Evolutionary conservation across 2,113 vertebrate genomes (phyloP), one percentile per base, ranked within the genome.

Genomic region (Neofelis nebulosa): DNA sequence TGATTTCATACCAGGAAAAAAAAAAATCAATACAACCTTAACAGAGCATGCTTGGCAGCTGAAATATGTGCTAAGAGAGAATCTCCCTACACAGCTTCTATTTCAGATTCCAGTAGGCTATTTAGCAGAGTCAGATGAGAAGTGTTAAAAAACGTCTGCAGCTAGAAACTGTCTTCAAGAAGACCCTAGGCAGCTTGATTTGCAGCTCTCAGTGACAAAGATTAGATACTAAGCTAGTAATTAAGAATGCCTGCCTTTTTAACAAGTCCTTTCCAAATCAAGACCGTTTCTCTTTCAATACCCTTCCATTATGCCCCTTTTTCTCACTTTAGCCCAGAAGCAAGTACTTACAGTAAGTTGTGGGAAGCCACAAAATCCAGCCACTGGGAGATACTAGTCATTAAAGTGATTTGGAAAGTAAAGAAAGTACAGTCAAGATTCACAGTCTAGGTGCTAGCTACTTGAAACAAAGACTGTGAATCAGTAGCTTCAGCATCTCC

Each of bases 61-160:
- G 50, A 86, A 86, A 66, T 66, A 29, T 41, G 61, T 41, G 61
- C 66, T 68, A 27, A 27, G 82, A 83, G 90, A 94, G 83, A 89
- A 38, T 73, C 94, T 93, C 97, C 96, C 97, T 86, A 89, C 96
- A 95, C 95, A 94, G 92, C 96, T 96, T 91, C 98, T 91, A 93
- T 94, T 97, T 93, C 81, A 38, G 96, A 95, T 73, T 81, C 81
- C 78, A 89, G 79, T 61, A 96, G 94, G 92, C 89, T 97, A 96
- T 82, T 97, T 81, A 97, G 94, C 97, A 96, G 89, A 87, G 69
- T 97, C 86, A 96, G 92, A 87, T 86, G 93, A 92, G 85, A 95
- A 91, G 89, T 95, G 96, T 66, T 91, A 66, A 93, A 94, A 96
- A 96, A 93, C 89, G 78, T 96, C 85, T 95, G 71, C 85, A 84